A percentile compares a stretch with the other conserved stretches of the same genome.
These are phyloP conservation scores for Bryconaethiops microstoma DNA, from an alignment of 2,797 vertebrate species.

Conservation along the genomic window DNA sequence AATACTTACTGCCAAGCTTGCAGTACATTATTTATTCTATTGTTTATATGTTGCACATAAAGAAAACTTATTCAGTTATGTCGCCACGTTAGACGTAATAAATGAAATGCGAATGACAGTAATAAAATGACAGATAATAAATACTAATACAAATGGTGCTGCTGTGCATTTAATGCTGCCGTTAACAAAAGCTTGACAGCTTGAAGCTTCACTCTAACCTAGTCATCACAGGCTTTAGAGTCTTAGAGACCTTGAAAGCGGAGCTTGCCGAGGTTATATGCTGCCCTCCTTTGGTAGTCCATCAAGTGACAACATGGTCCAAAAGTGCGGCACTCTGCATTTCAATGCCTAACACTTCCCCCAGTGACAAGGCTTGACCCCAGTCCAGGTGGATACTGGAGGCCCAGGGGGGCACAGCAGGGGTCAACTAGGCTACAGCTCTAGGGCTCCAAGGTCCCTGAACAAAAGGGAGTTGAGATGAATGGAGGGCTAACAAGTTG, in stretches of 20 bases:
- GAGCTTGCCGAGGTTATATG: background rate
- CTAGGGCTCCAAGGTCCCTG: background rate
- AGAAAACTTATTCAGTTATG: too few species aligned
- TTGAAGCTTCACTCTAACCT: background rate
- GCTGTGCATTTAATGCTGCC: background rate
- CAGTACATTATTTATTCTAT: background rate
- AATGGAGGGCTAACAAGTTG: conserved; percentile 27
- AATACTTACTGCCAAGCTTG: background rate
- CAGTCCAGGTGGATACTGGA: conserved; percentile 15
- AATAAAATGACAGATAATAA: background rate
- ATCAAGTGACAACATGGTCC: background rate
- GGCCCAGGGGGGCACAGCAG: background rate
- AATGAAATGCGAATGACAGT: background rate
- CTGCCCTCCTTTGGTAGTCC: conserved; percentile 31
- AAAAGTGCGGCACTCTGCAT: background rate
- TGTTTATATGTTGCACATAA: too few species aligned
- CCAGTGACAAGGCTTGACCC: conserved; percentile 12
- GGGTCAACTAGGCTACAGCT: background rate
- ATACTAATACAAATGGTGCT: background rate
- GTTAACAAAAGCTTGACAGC: background rate
- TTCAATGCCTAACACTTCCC: conserved; percentile 4
- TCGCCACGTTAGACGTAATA: background rate
- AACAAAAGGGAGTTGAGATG: conserved; percentile 16
- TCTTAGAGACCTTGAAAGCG: background rate
- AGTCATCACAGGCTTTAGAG: background rate